Base-by-base conservation (phyloP, 2,888 invertebrate genomes). In the Lasioglossum vierecki region DNA sequence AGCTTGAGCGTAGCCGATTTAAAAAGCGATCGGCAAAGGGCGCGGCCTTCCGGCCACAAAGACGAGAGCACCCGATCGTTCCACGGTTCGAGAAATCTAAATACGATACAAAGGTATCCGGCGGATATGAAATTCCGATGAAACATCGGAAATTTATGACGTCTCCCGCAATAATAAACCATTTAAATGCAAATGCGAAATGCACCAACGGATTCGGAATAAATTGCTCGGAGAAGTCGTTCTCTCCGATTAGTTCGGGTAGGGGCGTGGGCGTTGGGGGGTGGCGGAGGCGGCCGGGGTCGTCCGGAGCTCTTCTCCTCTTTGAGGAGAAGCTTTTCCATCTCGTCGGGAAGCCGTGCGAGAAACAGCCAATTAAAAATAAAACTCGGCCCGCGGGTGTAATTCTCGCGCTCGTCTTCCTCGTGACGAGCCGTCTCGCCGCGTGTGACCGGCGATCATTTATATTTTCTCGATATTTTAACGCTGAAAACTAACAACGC, bases 321-420 rank as follows among this genome's bases (percentile, higher is more conserved):
- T 82, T 82, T 78, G 75, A 78, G 70, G 63, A 46, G 44, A 11
- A 26, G 44, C 49, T 68, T 77, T 75, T 35, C 77, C 84, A 78
- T 84, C 84, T 78, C 74, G 63, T 22, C 35, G 30, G 76, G 74
- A 82, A 84, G 74, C 74, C 68, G 83, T 74, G 83, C 83, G 82
- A 83, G 82, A 83, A 81, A 81, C 77, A 74, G 82, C 74, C 82
- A 77, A 82, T 84, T 84, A 82, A 84, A 82, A 82, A 84, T 84
- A 82, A 82, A 82, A 78, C 39, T 57, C 72, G 49, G 35, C 68
- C 46, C 49, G 60, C 4, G 60, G 74, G 41, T 71, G 60, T 78
- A 82, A 74, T 82, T 78, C 70, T 77, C 53, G 15, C 74, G 44
- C 46, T 60, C n/a, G 46, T 41, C 46, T 39, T 41, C 63, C 6